phyloP scores from a whole-genome alignment of 2,888 invertebrate genomes.

The Slavum lentiscoides region DNA sequence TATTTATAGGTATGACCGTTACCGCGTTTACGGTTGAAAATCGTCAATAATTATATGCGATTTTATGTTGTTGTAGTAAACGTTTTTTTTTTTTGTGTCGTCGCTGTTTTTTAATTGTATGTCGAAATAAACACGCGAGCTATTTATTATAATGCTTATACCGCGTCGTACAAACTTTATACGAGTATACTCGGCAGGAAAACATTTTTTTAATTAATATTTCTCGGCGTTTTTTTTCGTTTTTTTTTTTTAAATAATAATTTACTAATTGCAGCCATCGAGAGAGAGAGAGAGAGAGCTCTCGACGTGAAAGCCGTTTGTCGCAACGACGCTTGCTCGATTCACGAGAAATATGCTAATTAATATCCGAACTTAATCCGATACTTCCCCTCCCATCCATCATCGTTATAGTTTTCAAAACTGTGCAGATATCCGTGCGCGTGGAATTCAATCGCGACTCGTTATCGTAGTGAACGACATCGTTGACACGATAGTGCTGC shows the following conservation, averaged over 20 bases:
- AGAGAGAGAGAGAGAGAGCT: not conserved
- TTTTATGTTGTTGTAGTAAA: too few species aligned
- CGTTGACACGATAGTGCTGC: too few species aligned
- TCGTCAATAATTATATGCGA: too few species aligned
- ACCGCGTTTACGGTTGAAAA: too few species aligned
- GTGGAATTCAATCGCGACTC: not conserved
- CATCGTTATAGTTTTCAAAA: not conserved
- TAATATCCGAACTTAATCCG: slow-evolving; percentile 7
- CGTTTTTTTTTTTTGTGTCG: too few species aligned
- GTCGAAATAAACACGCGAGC: too few species aligned
- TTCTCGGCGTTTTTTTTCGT: not conserved
- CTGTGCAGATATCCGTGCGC: not conserved
- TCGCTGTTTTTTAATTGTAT: too few species aligned
- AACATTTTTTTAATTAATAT: slow-evolving; percentile 1
- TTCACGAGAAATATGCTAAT: slow-evolving; percentile 1
- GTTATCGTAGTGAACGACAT: too few species aligned
- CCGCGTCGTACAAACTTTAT: too few species aligned
- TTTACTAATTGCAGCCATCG: too few species aligned
- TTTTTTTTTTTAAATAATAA: not conserved
- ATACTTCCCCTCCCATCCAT: not conserved
- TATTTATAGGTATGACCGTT: too few species aligned
- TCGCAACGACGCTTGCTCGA: not conserved
- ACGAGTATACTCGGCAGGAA: not conserved
- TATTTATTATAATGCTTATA: too few species aligned
- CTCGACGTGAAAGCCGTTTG: slow-evolving; percentile 12